Percentiles rank a stretch among this genome's conserved stretches.
Conservation (phyloP, 2,797 vertebrate genomes). For the Sphenodon punctatus region DNA sequence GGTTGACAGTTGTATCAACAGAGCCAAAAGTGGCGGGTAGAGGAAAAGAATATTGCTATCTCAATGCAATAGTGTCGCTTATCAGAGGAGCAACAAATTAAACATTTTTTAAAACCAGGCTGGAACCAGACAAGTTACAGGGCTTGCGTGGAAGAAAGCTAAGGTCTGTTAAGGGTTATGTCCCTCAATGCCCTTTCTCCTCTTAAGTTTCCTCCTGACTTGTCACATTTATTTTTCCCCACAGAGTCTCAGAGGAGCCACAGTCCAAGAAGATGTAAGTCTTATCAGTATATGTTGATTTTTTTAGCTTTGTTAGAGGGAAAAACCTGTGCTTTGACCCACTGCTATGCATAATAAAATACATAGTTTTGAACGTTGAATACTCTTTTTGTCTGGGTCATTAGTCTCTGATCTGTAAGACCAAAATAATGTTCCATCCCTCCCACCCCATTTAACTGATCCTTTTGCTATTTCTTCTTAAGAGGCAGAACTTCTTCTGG, state of each 20-base stretch:
- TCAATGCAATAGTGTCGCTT: neutral
- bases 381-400: conserved; percentile 1
- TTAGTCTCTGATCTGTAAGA: neutral
- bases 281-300: conserved; percentile 27
- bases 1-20: neutral
- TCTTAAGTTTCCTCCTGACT: conserved; percentile 24
- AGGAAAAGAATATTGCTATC: neutral
- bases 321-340: conserved; percentile 37
- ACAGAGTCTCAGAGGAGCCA: conserved; percentile 72
- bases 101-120: neutral
- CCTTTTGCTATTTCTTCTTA: neutral
- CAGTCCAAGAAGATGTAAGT: conserved; percentile 74
- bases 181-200: no score
- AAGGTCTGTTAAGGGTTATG: no score
- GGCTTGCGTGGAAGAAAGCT: no score
- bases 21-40: neutral
- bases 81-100: conserved; percentile 4
- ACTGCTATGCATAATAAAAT: conserved; percentile 26
- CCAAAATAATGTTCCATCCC: neutral
- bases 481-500: conserved; percentile 15
- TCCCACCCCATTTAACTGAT: neutral
- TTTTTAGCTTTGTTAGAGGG: conserved; percentile 44
- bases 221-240: neutral
- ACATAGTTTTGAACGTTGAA: conserved; percentile 18
- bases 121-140: neutral